A percentile compares a stretch with the other conserved stretches of the same genome.
Evolutionary conservation across 1,140 invertebrate genomes (phyloP).

Genomic region (Megalonaias nervosa): DNA sequence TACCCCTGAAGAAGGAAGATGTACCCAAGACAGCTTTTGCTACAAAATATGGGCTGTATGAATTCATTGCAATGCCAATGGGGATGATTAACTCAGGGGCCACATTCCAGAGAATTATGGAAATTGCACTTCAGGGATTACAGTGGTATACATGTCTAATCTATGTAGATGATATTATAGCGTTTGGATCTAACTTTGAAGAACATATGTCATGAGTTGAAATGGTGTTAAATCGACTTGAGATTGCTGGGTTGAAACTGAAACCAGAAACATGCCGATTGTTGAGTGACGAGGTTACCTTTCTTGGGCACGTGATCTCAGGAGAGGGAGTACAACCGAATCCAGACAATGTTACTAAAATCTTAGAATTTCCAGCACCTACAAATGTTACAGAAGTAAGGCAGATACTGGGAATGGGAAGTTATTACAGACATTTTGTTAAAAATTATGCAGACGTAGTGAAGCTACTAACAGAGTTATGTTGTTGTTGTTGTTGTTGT

Average conservation of each 20-base stretch:
- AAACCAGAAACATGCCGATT: conserved; percentile 4
- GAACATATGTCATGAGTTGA: not conserved
- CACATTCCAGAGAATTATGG: too few relatives aligned
- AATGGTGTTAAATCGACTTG: not conserved
- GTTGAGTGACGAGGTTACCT: not conserved
- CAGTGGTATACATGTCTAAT: too few relatives aligned
- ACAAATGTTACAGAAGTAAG: conserved; percentile 7
- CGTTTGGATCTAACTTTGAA: not conserved
- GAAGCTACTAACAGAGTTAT: conserved; percentile 66
- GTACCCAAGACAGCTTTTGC: too few relatives aligned
- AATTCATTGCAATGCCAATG: too few relatives aligned
- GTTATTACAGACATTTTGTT: conserved; percentile 8
- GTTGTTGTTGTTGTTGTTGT: too few relatives aligned
- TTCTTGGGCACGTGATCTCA: conserved; percentile 13
- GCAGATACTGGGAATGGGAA: conserved; percentile 3
- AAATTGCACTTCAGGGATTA: too few relatives aligned
- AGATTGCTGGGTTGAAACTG: not conserved
- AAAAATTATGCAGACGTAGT: conserved; percentile 14
- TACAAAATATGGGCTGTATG: too few relatives aligned
- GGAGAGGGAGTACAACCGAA: not conserved
- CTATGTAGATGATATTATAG: not conserved
- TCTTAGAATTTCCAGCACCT: not conserved
- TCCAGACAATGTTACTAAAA: not conserved
- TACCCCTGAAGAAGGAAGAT: too few relatives aligned
- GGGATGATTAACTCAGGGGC: too few relatives aligned